These are phyloP conservation scores for Tautogolabrus adspersus DNA, from an alignment of 2,113 vertebrate genomes.

Conservation along the genomic window DNA sequence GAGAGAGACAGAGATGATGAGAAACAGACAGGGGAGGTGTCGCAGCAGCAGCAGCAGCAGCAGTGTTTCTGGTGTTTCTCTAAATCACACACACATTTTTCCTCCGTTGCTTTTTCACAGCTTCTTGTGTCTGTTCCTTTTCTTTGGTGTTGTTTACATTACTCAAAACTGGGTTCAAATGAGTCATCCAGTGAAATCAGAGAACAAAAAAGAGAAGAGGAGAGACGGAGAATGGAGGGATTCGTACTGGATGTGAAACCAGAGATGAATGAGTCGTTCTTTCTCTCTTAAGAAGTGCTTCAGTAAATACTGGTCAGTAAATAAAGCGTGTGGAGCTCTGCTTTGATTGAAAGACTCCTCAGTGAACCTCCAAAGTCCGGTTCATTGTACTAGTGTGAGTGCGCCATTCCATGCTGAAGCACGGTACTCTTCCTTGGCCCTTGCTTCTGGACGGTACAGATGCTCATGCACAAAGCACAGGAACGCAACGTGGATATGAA, in stretches of 20 bases:
- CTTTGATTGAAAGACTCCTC: no score
- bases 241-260: background rate
- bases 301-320: no score
- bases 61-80: background rate
- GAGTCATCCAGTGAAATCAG: conserved; percentile 28
- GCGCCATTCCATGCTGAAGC: no score
- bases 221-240: background rate
- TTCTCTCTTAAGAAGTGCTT: no score
- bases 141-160: background rate
- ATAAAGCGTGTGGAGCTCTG: no score
- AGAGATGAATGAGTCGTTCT: no score
- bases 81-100: conserved; percentile 46
- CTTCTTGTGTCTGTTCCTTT: conserved; percentile 2
- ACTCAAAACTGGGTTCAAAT: background rate
- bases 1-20: conserved; percentile 27
- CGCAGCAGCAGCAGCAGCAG: background rate
- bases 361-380: no score
- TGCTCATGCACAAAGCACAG: no score
- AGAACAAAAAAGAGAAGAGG: background rate
- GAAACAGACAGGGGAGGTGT: conserved; percentile 24
- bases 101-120: conserved; percentile 5
- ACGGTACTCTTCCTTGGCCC: no score
- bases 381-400: no score
- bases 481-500: no score
- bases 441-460: no score